These are phyloP conservation scores for Hypothenemus hampei DNA, from an alignment of 1,140 invertebrate genomes.

Conservation along the genomic window DNA sequence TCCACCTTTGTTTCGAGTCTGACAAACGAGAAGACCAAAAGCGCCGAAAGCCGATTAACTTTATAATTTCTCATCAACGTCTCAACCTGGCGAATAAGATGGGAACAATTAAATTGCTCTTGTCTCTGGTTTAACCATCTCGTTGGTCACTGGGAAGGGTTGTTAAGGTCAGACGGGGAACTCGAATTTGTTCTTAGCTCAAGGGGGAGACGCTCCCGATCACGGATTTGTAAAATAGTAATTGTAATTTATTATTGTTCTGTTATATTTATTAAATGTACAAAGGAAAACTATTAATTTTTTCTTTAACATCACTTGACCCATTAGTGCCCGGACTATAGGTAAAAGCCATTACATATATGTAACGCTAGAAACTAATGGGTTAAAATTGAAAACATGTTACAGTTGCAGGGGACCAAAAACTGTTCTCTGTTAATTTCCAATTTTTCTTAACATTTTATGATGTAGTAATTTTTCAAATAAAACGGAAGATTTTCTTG, in stretches of 20 bases:
- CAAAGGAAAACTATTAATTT: too few species aligned
- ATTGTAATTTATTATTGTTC: slow-evolving; percentile 19
- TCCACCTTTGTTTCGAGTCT: slow-evolving; percentile 10
- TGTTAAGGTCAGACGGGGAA: background rate
- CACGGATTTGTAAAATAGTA: slow-evolving; percentile 12
- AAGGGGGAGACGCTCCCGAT: slow-evolving; percentile 13
- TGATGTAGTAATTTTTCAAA: too few species aligned
- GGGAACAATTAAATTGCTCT: slow-evolving; percentile 22
- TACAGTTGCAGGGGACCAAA: too few species aligned
- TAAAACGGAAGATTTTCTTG: too few species aligned
- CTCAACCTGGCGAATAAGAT: slow-evolving; percentile 4
- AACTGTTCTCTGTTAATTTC: too few species aligned
- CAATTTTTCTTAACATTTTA: too few species aligned
- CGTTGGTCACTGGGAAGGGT: background rate
- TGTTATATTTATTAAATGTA: too few species aligned
- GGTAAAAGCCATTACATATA: too few species aligned
- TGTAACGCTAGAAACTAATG: too few species aligned
- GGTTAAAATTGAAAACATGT: too few species aligned
- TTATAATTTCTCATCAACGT: slow-evolving; percentile 29
- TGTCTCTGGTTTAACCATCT: slow-evolving; percentile 13
- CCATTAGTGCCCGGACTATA: too few species aligned
- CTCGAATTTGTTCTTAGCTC: slow-evolving; percentile 3
- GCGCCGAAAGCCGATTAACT: slow-evolving; percentile 24
- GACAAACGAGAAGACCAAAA: slow-evolving; percentile 17
- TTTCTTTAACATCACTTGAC: too few species aligned